A percentile compares a stretch with the other conserved stretches of the same genome.
Conservation (phyloP, 2,113 vertebrate genomes). For the Prionailurus viverrinus region DNA sequence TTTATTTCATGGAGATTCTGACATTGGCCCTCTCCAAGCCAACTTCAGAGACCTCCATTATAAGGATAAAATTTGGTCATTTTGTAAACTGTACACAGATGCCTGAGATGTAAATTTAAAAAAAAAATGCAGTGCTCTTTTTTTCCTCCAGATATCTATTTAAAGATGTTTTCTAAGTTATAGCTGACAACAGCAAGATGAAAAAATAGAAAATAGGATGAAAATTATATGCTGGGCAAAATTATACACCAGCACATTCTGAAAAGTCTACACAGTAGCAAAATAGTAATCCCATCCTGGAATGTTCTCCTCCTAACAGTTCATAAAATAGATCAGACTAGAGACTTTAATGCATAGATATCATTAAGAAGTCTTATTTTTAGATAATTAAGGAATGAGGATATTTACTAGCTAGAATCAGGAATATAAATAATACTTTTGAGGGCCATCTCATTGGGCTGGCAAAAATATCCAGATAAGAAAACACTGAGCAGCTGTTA, state of each 20-base stretch:
- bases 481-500: neutral
- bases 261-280: neutral
- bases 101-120: slow-evolving; percentile 64
- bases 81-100: slow-evolving; percentile 74
- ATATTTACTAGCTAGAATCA: neutral
- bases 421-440: slow-evolving; percentile 23
- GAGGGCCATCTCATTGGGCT: neutral
- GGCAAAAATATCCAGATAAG: neutral
- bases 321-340: neutral
- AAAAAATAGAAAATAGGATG: slow-evolving; percentile 78
- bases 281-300: neutral
- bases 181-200: slow-evolving; percentile 77
- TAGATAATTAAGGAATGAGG: slow-evolving; percentile 42
- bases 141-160: slow-evolving; percentile 67
- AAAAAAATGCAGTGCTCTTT: neutral
- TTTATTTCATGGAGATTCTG: neutral
- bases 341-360: neutral
- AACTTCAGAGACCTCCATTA: neutral
- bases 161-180: slow-evolving; percentile 82
- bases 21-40: rapidly evolving
- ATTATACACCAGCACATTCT: neutral
- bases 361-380: slow-evolving; percentile 57
- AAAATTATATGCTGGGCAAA: slow-evolving; percentile 55
- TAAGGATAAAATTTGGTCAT: neutral
- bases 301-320: neutral